Conservation (phyloP, 2,888 invertebrate genomes). For the Chouioia cunea region DNA sequence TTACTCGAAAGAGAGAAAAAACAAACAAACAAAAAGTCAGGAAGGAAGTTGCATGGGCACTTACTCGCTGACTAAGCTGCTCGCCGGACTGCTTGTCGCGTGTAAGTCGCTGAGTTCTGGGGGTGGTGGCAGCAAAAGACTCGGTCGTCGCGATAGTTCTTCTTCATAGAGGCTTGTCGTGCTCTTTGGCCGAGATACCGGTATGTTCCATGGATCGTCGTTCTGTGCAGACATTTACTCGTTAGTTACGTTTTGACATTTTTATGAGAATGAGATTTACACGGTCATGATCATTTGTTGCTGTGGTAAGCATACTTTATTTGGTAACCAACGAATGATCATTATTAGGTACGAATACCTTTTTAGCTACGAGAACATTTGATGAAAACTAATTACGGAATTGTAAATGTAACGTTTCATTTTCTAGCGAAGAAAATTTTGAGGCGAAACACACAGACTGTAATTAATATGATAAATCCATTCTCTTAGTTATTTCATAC, state of each 20-base stretch:
- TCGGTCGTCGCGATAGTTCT: slow-evolving; percentile 59
- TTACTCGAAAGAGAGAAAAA: background rate
- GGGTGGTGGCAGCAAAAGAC: slow-evolving; percentile 59
- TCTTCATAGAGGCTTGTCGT: slow-evolving; percentile 62
- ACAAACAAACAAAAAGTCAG: too few relatives aligned
- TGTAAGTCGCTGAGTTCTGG: slow-evolving; percentile 58
- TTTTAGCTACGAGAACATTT: too few relatives aligned
- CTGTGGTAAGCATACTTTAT: background rate
- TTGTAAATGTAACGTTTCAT: too few relatives aligned
- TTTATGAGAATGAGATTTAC: too few relatives aligned
- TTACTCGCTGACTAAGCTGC: slow-evolving; percentile 61
- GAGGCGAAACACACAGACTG: too few relatives aligned
- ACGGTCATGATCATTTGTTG: too few relatives aligned
- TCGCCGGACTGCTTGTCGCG: slow-evolving; percentile 61
- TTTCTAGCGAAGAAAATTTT: too few relatives aligned
- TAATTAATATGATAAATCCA: too few relatives aligned
- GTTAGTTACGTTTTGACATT: too few relatives aligned
- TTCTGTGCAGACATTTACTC: slow-evolving; percentile 52
- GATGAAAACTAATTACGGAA: too few relatives aligned
- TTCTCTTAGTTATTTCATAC: too few relatives aligned
- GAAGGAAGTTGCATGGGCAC: slow-evolving; percentile 8
- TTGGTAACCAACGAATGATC: background rate
- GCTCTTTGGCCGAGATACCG: slow-evolving; percentile 59
- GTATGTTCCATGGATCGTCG: slow-evolving; percentile 62
- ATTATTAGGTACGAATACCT: too few relatives aligned